phyloP scores from a whole-genome alignment of 2,888 invertebrate species.

The Ectemnius cavifrons region DNA sequence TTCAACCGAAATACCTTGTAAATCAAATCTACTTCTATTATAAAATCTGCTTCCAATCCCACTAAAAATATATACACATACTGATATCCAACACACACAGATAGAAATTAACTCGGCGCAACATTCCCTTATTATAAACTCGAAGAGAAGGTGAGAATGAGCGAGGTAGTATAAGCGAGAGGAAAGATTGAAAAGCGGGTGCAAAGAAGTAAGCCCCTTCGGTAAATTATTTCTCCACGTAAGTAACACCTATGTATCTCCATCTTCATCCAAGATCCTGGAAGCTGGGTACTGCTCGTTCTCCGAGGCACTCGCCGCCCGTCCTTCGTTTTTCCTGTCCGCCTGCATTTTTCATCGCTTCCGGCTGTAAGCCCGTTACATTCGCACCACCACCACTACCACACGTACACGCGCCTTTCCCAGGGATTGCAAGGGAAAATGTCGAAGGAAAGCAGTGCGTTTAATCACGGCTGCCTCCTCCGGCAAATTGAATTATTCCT shows the following conservation, averaged over 20 bases:
- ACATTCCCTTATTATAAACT: neutral
- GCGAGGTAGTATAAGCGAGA: neutral
- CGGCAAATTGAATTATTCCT: conserved; percentile 58
- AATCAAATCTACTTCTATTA: too few relatives aligned
- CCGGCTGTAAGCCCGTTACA: conserved; percentile 54
- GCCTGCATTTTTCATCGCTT: conserved; percentile 55
- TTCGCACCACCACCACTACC: conserved; percentile 21
- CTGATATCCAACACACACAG: too few relatives aligned
- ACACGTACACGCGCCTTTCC: conserved; percentile 15
- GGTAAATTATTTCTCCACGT: conserved; percentile 39
- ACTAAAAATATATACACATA: too few relatives aligned
- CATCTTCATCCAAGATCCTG: conserved; percentile 1
- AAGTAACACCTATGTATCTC: conserved; percentile 15
- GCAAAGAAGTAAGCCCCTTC: conserved; percentile 13
- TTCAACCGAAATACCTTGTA: too few relatives aligned
- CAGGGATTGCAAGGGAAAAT: conserved; percentile 9
- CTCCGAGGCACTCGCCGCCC: neutral
- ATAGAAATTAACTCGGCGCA: too few relatives aligned
- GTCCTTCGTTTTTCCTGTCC: conserved; percentile 39
- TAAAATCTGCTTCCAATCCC: too few relatives aligned
- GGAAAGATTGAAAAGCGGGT: conserved; percentile 11
- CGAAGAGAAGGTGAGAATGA: neutral
- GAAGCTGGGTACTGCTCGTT: conserved; percentile 8
- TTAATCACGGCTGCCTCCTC: conserved; percentile 50
- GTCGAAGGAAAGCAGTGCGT: conserved; percentile 48